Base-by-base conservation (phyloP, 1,140 invertebrate species). In the Diachasmimorpha longicaudata region DNA sequence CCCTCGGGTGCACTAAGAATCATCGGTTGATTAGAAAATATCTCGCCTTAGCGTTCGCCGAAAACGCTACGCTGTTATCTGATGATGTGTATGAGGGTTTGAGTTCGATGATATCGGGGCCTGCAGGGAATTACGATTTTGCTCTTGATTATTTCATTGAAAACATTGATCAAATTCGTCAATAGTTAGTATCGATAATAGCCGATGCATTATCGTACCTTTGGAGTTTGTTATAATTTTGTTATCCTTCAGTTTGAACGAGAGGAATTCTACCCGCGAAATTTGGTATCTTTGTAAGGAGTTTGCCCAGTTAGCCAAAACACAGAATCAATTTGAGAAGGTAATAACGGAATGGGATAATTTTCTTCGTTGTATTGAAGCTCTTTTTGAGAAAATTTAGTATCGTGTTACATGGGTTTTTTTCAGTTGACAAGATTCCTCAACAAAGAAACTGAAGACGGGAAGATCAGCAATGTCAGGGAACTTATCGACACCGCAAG, bases 1-100 rank as follows among this genome's bases (percentile, higher is more conserved):
- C 63, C 31, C 16, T 76, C n/a, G 74, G 74, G 8, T 76, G 74
- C 19, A 46, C 69, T 4, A 55, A 76, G 11, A 71, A 76, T 71
- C 74, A 58, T 16, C 13, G 23, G 19, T 48, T 76, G 10, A 76
- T 76, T 16, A 71, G 16, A 23, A 71, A 76, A 25, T 76, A 76
- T 36, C 36, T 76, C 0, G n/a, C 6, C 19, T n/a, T 66, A 55
- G 48, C 69, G 0, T 16, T 70, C 13, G 68, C 69, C 13, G 68
- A 76, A 36, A 76, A 76, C 46, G 13, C 74, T 0, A 63, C 16
- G 37, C 16, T 67, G 8, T 8, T 19, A 11, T 19, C 13, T 3
- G 9, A 76, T 4, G 23, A 70, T 58, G n/a, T 75, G 14, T 14
- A 19, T 63, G 16, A 70, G 6, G 74, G 69, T 37, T 48, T 76